Percentiles rank a stretch among this genome's conserved stretches.
Conservation (phyloP, 2,113 vertebrate species). For the Corythornis madagascariensis region DNA sequence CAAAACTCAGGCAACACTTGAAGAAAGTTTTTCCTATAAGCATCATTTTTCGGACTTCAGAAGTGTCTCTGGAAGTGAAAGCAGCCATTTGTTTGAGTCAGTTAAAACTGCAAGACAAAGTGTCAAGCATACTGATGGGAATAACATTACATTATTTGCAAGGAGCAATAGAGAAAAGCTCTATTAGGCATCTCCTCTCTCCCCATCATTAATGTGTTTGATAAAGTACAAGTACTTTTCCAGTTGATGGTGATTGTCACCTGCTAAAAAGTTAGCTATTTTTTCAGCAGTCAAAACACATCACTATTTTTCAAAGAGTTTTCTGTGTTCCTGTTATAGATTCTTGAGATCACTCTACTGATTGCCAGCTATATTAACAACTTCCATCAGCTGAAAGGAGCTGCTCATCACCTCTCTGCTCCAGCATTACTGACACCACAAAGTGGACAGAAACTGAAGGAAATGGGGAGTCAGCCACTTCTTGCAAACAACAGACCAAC, state of each 20-base stretch:
- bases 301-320: slow-evolving; percentile 57
- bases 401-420: slow-evolving; percentile 90
- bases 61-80: background rate
- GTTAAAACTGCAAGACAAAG: background rate
- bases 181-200: background rate
- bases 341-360: slow-evolving; percentile 93
- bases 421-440: slow-evolving; percentile 84
- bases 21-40: background rate
- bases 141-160: slow-evolving; percentile 15
- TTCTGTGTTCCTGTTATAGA: slow-evolving; percentile 76
- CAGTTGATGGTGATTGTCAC: slow-evolving; percentile 48
- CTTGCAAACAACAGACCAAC: slow-evolving; percentile 82
- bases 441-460: slow-evolving; percentile 78
- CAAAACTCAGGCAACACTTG: background rate
- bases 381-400: slow-evolving; percentile 87
- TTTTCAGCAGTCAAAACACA: slow-evolving; percentile 62
- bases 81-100: background rate
- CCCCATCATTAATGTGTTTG: slow-evolving; percentile 30
- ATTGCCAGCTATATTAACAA: slow-evolving; percentile 94
- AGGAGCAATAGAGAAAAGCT: slow-evolving; percentile 1
- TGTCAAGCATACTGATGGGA: background rate
- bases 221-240: slow-evolving; percentile 50
- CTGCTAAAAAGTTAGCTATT: slow-evolving; percentile 55
- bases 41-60: background rate
- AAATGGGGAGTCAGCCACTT: slow-evolving; percentile 81